phyloP scores from a whole-genome alignment of 1,140 invertebrate species.

The Orchestia grillus region DNA sequence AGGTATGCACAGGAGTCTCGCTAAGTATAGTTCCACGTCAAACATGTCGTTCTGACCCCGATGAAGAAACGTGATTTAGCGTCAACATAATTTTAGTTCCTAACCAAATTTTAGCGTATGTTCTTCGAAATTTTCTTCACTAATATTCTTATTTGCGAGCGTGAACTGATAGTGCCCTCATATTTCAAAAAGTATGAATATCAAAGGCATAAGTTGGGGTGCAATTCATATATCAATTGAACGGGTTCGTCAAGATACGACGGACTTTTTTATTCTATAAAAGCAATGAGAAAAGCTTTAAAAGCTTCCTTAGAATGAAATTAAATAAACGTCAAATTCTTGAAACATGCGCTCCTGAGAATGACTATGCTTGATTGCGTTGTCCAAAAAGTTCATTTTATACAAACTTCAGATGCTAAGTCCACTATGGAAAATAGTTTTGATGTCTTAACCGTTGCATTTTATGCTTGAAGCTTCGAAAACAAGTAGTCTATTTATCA shows the following conservation, averaged over 20 bases:
- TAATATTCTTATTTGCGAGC: neutral
- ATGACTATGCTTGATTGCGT: neutral
- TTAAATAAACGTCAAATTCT: neutral
- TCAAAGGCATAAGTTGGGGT: neutral
- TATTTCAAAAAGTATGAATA: neutral
- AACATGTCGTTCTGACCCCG: no score
- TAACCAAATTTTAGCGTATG: no score
- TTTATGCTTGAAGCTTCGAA: no score
- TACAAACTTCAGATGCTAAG: no score
- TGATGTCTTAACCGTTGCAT: no score
- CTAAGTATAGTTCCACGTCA: no score
- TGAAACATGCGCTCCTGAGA: neutral
- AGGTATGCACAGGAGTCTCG: no score
- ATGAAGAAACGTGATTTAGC: no score
- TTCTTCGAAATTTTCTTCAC: neutral
- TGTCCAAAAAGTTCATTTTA: neutral
- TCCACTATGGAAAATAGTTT: no score
- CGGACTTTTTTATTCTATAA: neutral
- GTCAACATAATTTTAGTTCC: no score
- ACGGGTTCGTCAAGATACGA: neutral
- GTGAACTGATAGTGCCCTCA: neutral
- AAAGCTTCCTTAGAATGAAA: neutral
- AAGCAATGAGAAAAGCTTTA: neutral
- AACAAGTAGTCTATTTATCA: no score
- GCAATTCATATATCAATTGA: neutral